Base-by-base conservation (phyloP, 2,113 vertebrate species). In the Mus spicilegus region DNA sequence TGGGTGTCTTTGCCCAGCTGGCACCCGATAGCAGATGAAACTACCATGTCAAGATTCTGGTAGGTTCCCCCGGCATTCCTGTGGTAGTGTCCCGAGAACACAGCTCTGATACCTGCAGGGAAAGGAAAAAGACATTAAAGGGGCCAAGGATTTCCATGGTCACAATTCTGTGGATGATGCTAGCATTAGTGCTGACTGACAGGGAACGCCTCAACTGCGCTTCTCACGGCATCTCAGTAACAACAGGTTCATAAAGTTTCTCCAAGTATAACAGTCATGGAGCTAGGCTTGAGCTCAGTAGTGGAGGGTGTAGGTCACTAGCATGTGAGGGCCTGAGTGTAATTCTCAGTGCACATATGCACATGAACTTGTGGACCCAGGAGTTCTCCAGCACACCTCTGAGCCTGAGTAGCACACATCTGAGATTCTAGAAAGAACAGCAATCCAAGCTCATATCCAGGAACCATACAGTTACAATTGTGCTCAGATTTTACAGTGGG, bases 81-180 rank as follows among this genome's bases (percentile, higher is more conserved):
- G 12, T 99, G 99, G 96, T 99, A 99, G 97, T 99, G 99, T 82
- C 99, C 99, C 0, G 99, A 99, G 98, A 99, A 99, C 39, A 99
- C 99, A 0, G 99, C 99, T 96, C 98, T 99, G 96, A 99, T 69
- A 11, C 99, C 99, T 99, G 98, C 33, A 85, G 24, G 76, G 94
- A 94, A 97, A 77, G 76, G 81, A 80, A 54, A 39, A 58, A 75
- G 69, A 54, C 26, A 30, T 86, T 61, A 78, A 73, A 61, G 67
- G 58, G 42, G 30, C 51, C 28, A 6, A 69, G n/a, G 87, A 30
- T 3, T 58, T 76, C 14, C 61, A 92, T 56, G 85, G 75, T 81
- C 49, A 82, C 4, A 51, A 54, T 22, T 42, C 87, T 72, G 46
- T n/a, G 28, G 39, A 22, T 42, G 76, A 30, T 4, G 1, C 36